Base-by-base conservation (phyloP, 2,113 vertebrate species). In the Alouatta palliata region DNA sequence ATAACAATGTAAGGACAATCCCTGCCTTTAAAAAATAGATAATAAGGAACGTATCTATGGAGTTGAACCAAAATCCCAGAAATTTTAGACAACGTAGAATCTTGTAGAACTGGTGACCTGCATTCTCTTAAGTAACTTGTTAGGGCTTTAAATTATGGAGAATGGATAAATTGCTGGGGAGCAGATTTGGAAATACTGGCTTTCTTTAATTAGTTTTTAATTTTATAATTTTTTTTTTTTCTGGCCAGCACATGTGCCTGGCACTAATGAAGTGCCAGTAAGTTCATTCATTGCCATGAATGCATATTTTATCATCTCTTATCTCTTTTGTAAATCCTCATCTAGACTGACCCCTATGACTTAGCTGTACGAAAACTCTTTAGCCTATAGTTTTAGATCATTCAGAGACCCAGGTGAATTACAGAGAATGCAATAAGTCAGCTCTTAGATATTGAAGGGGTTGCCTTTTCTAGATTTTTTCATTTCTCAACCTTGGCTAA, bases 401-500 rank as follows among this genome's bases (percentile, higher is more conserved):
- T 54, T 84, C n/a, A 83, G 80, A 94, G 52, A 47, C 12, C 2
- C 12, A 61, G 45, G 25, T 76, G 56, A 93, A 90, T 2, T 56
- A 32, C 43, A 86, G 14, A 70, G 40, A 92, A 77, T 20, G 5
- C 0, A 90, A 90, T 70, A 83, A 83, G 54, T 17, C 23, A 35
- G 52, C n/a, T 88, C 83, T 85, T 56, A 88, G 71, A 91, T 85
- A 40, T 12, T 4, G 54, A 61, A 91, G 27, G 37, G 14, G 61
- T 21, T 89, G 56, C 35, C 45, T 89, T 85, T 64, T 71, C 83
- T 83, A 95, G n/a, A 79, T 30, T 82, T 96, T 89, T 86, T 40
- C 95, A 37, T 83, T 87, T 90, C 81, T 93, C 70, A 95, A 82
- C 30, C 56, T 56, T 93, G 76, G 64, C 43, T 93, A 95, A 86